Conservation (phyloP, 2,888 invertebrate species). For the Acanthosepion esculentum region DNA sequence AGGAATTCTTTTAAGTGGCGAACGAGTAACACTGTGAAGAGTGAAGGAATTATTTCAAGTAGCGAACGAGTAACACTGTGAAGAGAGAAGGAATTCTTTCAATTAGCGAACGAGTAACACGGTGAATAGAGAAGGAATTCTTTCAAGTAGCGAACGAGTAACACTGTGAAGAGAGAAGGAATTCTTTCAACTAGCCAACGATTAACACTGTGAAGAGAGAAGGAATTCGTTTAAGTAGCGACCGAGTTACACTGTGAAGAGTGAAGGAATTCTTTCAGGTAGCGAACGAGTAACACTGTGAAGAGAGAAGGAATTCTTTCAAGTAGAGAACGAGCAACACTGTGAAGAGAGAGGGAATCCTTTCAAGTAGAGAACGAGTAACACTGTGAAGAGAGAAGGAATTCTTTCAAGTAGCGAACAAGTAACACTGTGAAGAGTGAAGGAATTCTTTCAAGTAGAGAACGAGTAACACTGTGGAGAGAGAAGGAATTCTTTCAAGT, state of each 20-base stretch:
- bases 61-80: too few species aligned
- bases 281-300: not conserved
- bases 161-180: slow-evolving; percentile 61
- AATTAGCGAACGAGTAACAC: not conserved
- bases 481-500: too few species aligned
- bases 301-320: too few species aligned
- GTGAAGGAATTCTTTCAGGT: slow-evolving; percentile 5
- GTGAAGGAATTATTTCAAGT: too few species aligned
- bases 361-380: not conserved
- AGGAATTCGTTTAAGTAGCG: too few species aligned
- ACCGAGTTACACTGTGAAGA: too few species aligned
- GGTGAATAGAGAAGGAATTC: too few species aligned
- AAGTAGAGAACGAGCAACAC: too few species aligned
- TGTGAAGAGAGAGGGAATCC: slow-evolving; percentile 54
- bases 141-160: too few species aligned
- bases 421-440: slow-evolving; percentile 63
- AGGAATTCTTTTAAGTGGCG: not conserved
- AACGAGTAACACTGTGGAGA: not conserved
- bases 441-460: not conserved
- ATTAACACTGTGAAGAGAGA: too few species aligned
- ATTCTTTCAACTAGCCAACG: not conserved
- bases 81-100: slow-evolving; percentile 41
- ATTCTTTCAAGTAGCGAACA: too few species aligned
- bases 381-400: too few species aligned
- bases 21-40: not conserved